These are phyloP conservation scores for Agrochola litura DNA, from an alignment of 2,888 invertebrate genomes.

Conservation along the genomic window DNA sequence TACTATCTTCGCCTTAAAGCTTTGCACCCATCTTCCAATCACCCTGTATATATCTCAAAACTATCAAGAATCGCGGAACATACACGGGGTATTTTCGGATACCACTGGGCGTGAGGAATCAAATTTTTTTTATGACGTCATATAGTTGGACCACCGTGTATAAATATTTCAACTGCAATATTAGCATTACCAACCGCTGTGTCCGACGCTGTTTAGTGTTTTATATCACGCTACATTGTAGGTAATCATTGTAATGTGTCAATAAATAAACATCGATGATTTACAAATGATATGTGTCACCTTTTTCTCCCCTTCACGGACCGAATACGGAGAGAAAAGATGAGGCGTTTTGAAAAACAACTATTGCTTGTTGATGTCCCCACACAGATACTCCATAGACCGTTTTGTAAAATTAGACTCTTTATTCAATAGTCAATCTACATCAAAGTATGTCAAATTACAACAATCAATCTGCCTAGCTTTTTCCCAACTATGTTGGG, in stretches of 20 bases:
- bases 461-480: too few species aligned
- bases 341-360: not conserved
- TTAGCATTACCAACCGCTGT: constrained; percentile 39
- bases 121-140: too few species aligned
- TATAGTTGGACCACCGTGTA: not conserved
- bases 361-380: not conserved
- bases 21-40: too few species aligned
- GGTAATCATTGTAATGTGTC: constrained; percentile 30
- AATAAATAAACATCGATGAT: constrained; percentile 47
- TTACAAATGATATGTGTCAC: constrained; percentile 17
- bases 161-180: constrained; percentile 25
- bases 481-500: too few species aligned
- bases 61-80: too few species aligned
- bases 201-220: constrained; percentile 28
- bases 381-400: not conserved
- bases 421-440: not conserved
- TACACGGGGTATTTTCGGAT: too few species aligned
- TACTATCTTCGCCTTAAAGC: too few species aligned
- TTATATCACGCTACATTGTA: constrained; percentile 42
- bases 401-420: not conserved
- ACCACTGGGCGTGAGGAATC: too few species aligned
- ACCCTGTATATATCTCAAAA: too few species aligned
- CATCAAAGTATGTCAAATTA: not conserved
- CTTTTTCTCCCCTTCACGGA: not conserved
- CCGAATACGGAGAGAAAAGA: not conserved